Evolutionary conservation across 2,113 vertebrate species (phyloP), one percentile per base, ranked within the genome.

Genomic region (Solea solea): DNA sequence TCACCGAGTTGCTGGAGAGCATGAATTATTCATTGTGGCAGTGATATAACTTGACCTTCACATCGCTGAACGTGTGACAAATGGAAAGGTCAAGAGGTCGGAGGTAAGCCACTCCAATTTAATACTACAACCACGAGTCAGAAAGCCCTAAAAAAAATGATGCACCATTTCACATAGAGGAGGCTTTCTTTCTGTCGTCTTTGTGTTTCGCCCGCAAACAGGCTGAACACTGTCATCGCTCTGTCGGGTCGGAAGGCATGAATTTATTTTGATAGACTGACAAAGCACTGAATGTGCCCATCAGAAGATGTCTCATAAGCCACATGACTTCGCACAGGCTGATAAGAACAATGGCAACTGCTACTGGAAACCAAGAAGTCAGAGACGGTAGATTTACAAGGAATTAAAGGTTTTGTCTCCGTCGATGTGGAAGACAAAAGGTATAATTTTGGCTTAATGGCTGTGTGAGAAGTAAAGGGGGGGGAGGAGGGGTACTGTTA

Each of bases 391-490:
- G 40, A 82, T 89, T 81, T 86, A 52, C 75, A 67, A 61, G 28
- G 66, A 81, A 78, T 81, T 76, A 72, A 74, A 56, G 80, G 76
- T 78, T 80, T 83, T 81, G 61, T 69, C 45, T 34, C 49, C 46
- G 88, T 73, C 50, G 76, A 86, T 80, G 40, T 40, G 34, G 67
- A 76, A 54, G 74, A 40, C 54, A 57, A 69, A 69, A 85, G 62
- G 59, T 88, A 68, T 83, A 68, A 88, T 90, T 86, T 84, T 42
- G 50, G 40, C 21, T 58, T 64, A 78, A 82, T 68, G 60, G 64
- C 49, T 70, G 44, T 70, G 72, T 70, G 72, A 65, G 60, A 58
- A 57, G 53, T 41, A 21, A 21, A n/a, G n/a, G 2, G 53, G 44
- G 7, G 45, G 9, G 11, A 5, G 34, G 58, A 74, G 67, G 65